phyloP scores from a whole-genome alignment of 2,113 vertebrate genomes.

The Anthoscopus minutus region DNA sequence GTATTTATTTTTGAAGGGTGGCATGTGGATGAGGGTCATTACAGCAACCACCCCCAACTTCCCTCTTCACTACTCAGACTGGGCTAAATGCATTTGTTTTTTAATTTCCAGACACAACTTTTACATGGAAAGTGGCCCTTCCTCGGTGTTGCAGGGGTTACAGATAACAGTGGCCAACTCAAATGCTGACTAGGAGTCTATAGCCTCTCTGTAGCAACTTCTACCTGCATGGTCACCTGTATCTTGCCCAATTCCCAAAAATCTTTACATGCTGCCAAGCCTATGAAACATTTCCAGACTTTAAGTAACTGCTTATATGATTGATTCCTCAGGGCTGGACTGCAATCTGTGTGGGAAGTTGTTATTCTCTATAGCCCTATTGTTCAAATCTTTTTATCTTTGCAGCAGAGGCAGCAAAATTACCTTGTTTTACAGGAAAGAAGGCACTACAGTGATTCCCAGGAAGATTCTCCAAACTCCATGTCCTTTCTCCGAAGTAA shows the following conservation, averaged over 20 bases:
- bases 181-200: accelerated
- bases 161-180: not conserved
- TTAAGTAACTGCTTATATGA: not conserved
- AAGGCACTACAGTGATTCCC: not conserved
- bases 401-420: not conserved
- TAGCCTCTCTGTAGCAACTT: not conserved
- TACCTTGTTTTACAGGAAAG: not conserved
- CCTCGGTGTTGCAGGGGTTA: not conserved
- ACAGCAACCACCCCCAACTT: not conserved
- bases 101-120: not conserved
- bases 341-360: not conserved
- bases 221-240: accelerated
- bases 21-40: not conserved
- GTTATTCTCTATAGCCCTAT: not conserved
- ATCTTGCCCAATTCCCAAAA: not conserved
- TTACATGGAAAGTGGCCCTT: not conserved
- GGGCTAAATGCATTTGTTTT: not conserved
- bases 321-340: not conserved
- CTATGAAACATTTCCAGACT: not conserved
- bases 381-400: not conserved
- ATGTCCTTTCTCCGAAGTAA: not conserved
- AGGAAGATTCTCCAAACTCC: not conserved
- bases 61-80: not conserved
- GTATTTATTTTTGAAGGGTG: not conserved
- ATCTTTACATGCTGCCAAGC: not conserved